Evolutionary conservation across 2,797 vertebrate genomes (phyloP).

Genomic region (Stomatorhinus walkeri): DNA sequence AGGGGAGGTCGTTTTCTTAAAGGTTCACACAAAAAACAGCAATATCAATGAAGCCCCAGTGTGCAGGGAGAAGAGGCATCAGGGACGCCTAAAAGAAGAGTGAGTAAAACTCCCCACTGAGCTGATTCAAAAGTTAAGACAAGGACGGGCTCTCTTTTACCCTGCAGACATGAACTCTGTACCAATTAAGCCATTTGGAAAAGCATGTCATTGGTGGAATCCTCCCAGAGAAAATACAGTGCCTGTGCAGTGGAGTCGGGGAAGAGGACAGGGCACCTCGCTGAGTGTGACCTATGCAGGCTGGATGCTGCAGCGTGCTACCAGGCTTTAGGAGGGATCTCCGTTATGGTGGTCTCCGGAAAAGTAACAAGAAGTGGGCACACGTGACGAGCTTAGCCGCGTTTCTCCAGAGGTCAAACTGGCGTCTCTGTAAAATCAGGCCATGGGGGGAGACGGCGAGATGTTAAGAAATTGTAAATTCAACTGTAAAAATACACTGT

Average conservation of each 20-base stretch:
- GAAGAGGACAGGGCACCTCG: background rate
- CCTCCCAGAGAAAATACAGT: conserved; percentile 16
- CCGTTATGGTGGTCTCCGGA: conserved; percentile 21
- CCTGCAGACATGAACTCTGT: conserved; percentile 31
- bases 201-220: conserved; percentile 35
- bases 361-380: conserved; percentile 16
- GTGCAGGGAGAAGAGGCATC: conserved; percentile 44
- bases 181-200: conserved; percentile 41
- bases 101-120: conserved; percentile 50
- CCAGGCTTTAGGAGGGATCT: background rate
- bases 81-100: conserved; percentile 46
- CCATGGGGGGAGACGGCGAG: background rate
- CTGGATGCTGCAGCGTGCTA: background rate
- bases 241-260: background rate
- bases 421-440: conserved; percentile 7
- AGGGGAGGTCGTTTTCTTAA: conserved; percentile 36
- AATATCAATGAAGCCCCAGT: conserved; percentile 61
- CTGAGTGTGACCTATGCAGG: background rate
- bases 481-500: background rate
- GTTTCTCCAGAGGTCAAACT: conserved; percentile 7
- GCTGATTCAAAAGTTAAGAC: conserved; percentile 45
- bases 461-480: background rate
- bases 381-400: background rate
- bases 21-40: conserved; percentile 39
- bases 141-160: conserved; percentile 28